Evolutionary conservation across 2,797 vertebrate species (phyloP), one percentile per base, ranked within the genome.

Genomic region (Dryobates pubescens): DNA sequence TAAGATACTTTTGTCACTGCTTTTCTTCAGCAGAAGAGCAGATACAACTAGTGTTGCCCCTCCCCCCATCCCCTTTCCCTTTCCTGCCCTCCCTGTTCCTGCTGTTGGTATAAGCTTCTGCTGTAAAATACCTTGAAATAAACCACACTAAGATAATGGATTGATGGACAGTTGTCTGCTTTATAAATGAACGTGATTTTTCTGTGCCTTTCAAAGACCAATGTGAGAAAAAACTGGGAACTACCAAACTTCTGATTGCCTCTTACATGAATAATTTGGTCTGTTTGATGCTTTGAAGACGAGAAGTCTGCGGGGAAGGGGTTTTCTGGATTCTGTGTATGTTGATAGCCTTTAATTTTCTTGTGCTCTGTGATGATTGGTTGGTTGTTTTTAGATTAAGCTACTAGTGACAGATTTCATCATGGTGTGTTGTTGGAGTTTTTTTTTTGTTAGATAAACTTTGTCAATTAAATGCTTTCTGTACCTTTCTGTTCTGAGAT

Each of bases 371-470:
- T n/a, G 26, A 10, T 69, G 27, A 8, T 4, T 47, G 15, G 1
- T 24, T 20, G 20, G 9, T 23, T 27, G n/a, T 51, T 74, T 45
- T 29, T 29, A 19, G 7, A 18, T 82, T 5, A 71, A 72, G 23
- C 32, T 58, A 26, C 8, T 74, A 15, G 13, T 27, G 41, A 71
- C 4, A 49, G 15, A 29, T 45, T 65, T 70, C 3, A 26, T 71
- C 5, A 4, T 43, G 24, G 26, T 51, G 24, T 51, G 49, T 51
- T 51, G 49, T 45, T 32, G 47, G 19, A 24, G 0, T 0, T 27
- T 47, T 3, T 18, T 34, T 11, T 7, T 43, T 76, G 38, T 34
- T 20, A 64, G 13, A 68, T 9, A 36, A 41, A 57, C 1, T 87
- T 53, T 22, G 47, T 20, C 13, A 17, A 0, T 54, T 2, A 75